Base-by-base conservation (phyloP, 2,888 invertebrate species). In the Ormyrus pomaceus region DNA sequence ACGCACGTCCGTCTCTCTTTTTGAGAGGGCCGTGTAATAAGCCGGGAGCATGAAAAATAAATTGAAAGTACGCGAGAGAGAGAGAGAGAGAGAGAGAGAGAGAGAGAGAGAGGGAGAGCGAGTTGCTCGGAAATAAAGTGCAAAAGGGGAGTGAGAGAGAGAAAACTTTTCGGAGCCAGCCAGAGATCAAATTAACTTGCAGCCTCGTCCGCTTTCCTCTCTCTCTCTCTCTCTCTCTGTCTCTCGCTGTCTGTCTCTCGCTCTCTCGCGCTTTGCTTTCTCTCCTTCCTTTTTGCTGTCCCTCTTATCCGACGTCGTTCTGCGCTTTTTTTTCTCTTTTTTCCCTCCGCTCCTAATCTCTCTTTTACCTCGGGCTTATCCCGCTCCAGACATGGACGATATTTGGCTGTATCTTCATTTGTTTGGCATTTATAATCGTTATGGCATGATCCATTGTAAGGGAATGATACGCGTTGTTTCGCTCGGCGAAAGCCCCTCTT, bases 141-240 rank as follows among this genome's bases (percentile, higher is more conserved):
- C 34, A 34, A 34, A 34, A 34, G 34, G 34, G 34, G 34, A 34
- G 34, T 34, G 34, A 62, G 80, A 82, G 82, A 82, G 66, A 70
- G 78, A 80, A 82, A 86, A 85, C 84, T 86, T 85, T 85, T 84
- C 81, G 84, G 83, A 77, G 82, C 80, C 61, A 34, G 80, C 56
- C 82, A 78, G 83, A 84, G 85, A 86, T 86, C 85, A 85, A 85
- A 86, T 86, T 86, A 86, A 86, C 86, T 84, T 83, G 84, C 83
- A 82, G 83, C 82, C 59, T 66, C 55, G 76, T 13, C 72, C 68
- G 46, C 19, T 68, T 58, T 58, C 11, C 73, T 73, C 48, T 64
- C 73, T 62, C 45, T 6, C 70, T 45, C 19, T 62, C 11, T 61
- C 13, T 51, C 76, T 61, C 68, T 55, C 59, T 64, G 56, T 48